Evolutionary conservation across 2,888 invertebrate species (phyloP), one percentile per base, ranked within the genome.

Genomic region (Loripinus fragilis): DNA sequence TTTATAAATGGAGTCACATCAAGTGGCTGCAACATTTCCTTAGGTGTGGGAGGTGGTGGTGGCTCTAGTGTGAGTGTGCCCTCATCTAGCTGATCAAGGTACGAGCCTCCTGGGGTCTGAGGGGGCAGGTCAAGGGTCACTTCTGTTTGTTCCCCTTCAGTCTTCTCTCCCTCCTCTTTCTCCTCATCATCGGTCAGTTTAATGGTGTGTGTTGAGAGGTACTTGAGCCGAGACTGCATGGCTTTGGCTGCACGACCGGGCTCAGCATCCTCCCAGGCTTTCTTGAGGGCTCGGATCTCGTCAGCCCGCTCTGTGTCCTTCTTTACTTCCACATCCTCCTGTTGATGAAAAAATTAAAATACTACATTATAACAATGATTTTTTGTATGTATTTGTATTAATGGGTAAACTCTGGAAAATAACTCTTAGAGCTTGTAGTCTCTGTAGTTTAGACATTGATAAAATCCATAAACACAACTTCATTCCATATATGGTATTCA

Each of bases 181-280:
- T 83, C 85, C 28, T 87, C 90, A 45, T 86, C 85, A n/a, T 85
- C 81, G 1, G 85, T 83, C 20, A 90, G 82, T 77, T 91, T 92
- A 66, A 93, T 83, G 45, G 90, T 88, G 81, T 93, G 92, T 10
- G 88, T 87, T 79, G 89, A 92, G 28, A 93, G 90, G 84, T 93
- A 94, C 77, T 91, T 88, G 65, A 92, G 85, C 30, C 93, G 86
- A 0, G 92, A 90, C 86, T 93, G 93, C 80, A 90, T 80, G 7
- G 93, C 92, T 87, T 93, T 93, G 41, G 92, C 93, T 48, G 93
- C 93, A n/a, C 94, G 76, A 1, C 93, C 93, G 7, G 93, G 93
- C 74, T 93, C 92, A 15, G 93, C 92, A 76, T 92, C 93, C 74
- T 94, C 93, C 93, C 94, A 94, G 0, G 93, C 93, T 81, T 90